Evolutionary conservation across 2,888 invertebrate species (phyloP).

Genomic region (Andricus curvator): DNA sequence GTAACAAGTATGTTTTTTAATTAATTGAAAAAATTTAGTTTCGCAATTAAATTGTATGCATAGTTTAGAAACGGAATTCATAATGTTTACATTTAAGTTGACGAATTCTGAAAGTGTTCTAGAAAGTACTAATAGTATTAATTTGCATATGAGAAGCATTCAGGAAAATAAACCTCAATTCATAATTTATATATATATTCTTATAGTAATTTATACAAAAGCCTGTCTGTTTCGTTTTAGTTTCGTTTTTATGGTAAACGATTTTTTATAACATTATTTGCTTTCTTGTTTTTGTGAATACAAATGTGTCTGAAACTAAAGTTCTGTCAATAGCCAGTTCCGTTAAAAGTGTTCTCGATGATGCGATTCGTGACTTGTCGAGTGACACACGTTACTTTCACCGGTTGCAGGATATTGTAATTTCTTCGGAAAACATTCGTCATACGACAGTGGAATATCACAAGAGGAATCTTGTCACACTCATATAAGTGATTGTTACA

Average conservation of each 20-base stretch:
- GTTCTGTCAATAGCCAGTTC: background rate
- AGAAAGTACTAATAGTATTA: background rate
- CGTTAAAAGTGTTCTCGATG: slow-evolving; percentile 16
- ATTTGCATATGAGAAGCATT: background rate
- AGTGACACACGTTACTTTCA: slow-evolving; percentile 29
- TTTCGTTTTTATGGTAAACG: background rate
- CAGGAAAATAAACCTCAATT: background rate
- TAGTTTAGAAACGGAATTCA: background rate
- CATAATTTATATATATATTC: background rate
- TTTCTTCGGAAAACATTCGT: slow-evolving; percentile 5
- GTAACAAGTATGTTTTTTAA: background rate
- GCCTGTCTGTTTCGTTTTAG: background rate
- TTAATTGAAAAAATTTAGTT: background rate
- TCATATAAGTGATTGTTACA: background rate
- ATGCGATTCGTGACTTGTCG: slow-evolving; percentile 33
- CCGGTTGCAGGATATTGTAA: slow-evolving; percentile 17
- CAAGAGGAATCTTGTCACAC: slow-evolving; percentile 27
- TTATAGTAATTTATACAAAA: background rate
- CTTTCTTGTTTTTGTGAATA: background rate
- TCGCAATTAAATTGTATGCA: background rate
- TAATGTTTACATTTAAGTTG: background rate
- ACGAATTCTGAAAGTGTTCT: background rate
- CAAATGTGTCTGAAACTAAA: background rate
- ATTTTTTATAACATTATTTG: background rate
- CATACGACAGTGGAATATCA: slow-evolving; percentile 17